Conservation (phyloP, 2,113 vertebrate species). For the Bathybates hornii region DNA sequence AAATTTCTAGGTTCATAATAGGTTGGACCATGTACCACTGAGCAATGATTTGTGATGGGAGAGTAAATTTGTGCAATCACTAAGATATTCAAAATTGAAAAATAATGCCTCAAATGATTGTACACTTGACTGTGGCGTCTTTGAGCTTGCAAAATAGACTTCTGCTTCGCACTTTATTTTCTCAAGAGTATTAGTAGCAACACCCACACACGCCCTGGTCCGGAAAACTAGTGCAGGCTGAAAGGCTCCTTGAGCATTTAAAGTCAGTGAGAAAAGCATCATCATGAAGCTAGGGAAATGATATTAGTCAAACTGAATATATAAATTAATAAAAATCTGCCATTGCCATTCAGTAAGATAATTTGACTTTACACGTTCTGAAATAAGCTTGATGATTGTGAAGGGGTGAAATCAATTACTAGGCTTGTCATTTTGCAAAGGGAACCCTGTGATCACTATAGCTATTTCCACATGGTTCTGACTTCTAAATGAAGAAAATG, state of each 20-base stretch:
- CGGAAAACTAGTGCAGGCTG: neutral
- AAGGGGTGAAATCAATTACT: slow-evolving; percentile 27
- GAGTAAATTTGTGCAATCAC: neutral
- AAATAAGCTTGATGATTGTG: slow-evolving; percentile 10
- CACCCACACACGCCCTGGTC: neutral
- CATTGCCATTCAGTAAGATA: neutral
- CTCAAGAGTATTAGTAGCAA: neutral
- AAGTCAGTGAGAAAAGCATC: neutral
- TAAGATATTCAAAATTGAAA: neutral
- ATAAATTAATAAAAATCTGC: neutral
- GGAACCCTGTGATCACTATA: slow-evolving; percentile 37
- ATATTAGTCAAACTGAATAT: neutral
- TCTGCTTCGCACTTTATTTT: neutral
- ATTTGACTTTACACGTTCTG: slow-evolving; percentile 6
- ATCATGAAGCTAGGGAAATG: neutral
- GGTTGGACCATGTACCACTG: neutral
- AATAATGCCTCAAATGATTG: neutral
- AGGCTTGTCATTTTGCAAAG: slow-evolving; percentile 16
- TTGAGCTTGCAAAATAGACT: neutral
- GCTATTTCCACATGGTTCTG: slow-evolving; percentile 24
- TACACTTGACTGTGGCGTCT: neutral
- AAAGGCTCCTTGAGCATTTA: neutral
- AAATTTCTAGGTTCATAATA: neutral
- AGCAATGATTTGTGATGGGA: neutral
- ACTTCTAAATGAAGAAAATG: slow-evolving; percentile 32